Evolutionary conservation across 2,888 invertebrate species (phyloP).

Genomic region (Diachrysia chrysitis): DNA sequence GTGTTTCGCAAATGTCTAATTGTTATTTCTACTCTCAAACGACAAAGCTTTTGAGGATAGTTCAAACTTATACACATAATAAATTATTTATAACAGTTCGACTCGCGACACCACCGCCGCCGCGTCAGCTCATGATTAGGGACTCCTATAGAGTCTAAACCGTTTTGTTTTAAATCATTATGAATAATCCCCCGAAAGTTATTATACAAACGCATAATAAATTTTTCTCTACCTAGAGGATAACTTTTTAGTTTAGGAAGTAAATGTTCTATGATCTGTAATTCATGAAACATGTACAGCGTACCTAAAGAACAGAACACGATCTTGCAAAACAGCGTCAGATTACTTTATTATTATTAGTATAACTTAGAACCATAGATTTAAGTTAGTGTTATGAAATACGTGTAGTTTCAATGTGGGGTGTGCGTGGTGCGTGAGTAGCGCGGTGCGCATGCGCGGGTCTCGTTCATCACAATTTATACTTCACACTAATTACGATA

Average conservation of each 20-base stretch:
- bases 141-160: too few relatives aligned
- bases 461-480: not conserved
- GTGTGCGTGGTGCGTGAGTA: not conserved
- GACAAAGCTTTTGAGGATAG: not conserved
- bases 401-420: not conserved
- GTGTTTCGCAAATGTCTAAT: too few relatives aligned
- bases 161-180: too few relatives aligned
- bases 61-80: not conserved
- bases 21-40: not conserved
- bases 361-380: not conserved
- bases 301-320: too few relatives aligned
- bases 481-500: not conserved
- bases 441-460: conserved; percentile 3
- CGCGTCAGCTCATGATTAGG: too few relatives aligned
- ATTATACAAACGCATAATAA: too few relatives aligned
- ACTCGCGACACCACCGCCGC: too few relatives aligned
- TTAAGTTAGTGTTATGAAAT: too few relatives aligned
- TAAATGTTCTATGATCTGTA: conserved; percentile 2
- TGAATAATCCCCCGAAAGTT: too few relatives aligned
- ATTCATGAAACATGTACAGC: not conserved
- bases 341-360: too few relatives aligned
- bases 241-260: not conserved
- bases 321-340: too few relatives aligned
- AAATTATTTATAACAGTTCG: too few relatives aligned
- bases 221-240: not conserved